A percentile compares a stretch with the other conserved stretches of the same genome.
These are phyloP conservation scores for Bettongia penicillata DNA, from an alignment of 2,113 vertebrate species.

Conservation along the genomic window DNA sequence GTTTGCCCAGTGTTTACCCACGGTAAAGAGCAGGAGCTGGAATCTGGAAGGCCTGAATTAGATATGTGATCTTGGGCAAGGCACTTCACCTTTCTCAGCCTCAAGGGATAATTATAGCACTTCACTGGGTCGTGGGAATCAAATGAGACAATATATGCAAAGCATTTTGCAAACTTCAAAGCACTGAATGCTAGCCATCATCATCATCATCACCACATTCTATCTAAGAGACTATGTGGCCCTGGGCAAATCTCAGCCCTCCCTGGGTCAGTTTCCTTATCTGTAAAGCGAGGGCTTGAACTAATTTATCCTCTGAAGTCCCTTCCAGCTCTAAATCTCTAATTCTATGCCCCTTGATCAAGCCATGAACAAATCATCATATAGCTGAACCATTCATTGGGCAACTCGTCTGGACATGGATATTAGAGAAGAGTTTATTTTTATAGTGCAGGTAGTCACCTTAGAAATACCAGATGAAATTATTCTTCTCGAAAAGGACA, in stretches of 20 bases:
- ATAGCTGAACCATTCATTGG: background rate
- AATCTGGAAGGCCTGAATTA: background rate
- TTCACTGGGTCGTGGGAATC: background rate
- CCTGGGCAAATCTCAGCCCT: background rate
- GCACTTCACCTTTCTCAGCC: background rate
- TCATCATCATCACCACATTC: background rate
- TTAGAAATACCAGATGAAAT: constrained; percentile 29
- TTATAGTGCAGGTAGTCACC: background rate
- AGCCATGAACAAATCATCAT: background rate
- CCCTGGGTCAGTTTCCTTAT: background rate
- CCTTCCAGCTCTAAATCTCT: background rate
- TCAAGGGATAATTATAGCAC: background rate
- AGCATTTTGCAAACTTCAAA: background rate
- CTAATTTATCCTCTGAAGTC: background rate
- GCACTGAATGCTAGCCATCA: background rate
- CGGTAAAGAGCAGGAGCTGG: background rate
- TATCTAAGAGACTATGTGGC: background rate
- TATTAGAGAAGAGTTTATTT: background rate
- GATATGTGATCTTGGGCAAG: background rate
- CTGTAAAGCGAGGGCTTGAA: background rate
- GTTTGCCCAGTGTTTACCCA: background rate
- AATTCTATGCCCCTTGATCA: background rate
- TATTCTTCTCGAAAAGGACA: background rate
- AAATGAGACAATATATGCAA: background rate
- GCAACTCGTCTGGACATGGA: background rate